phyloP scores from a whole-genome alignment of 2,113 vertebrate genomes.

The Herpailurus yagouaroundi region DNA sequence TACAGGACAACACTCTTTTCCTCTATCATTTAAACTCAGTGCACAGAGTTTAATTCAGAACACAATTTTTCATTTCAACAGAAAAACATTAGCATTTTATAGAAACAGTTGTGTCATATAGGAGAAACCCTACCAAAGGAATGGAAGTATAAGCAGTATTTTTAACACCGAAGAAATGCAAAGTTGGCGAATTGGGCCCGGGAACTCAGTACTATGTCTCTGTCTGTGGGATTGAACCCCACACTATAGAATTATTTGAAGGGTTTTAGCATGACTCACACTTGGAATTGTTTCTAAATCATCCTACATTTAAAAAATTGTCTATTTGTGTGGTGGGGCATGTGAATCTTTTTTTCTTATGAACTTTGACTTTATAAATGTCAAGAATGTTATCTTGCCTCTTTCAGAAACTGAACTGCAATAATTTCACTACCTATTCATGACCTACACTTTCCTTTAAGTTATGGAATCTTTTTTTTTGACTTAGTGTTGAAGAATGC shows the following conservation, averaged over 20 bases:
- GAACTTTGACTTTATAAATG: background rate
- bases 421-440: background rate
- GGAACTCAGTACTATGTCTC: background rate
- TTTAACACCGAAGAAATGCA: background rate
- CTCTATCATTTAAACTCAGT: background rate
- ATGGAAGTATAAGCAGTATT: background rate
- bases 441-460: background rate
- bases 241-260: background rate
- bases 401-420: background rate
- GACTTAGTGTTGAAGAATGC: background rate
- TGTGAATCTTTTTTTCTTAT: background rate
- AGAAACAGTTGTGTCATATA: background rate
- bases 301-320: background rate
- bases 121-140: background rate
- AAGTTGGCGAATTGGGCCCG: background rate
- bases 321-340: fast-evolving
- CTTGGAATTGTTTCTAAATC: background rate
- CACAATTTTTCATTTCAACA: background rate
- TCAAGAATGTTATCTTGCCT: background rate
- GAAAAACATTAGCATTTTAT: background rate
- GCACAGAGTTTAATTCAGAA: background rate
- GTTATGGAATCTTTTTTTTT: background rate
- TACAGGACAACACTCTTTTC: background rate
- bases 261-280: background rate
- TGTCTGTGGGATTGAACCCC: fast-evolving